Evolutionary conservation across 2,888 invertebrate species (phyloP).

Genomic region (Agapostemon virescens): DNA sequence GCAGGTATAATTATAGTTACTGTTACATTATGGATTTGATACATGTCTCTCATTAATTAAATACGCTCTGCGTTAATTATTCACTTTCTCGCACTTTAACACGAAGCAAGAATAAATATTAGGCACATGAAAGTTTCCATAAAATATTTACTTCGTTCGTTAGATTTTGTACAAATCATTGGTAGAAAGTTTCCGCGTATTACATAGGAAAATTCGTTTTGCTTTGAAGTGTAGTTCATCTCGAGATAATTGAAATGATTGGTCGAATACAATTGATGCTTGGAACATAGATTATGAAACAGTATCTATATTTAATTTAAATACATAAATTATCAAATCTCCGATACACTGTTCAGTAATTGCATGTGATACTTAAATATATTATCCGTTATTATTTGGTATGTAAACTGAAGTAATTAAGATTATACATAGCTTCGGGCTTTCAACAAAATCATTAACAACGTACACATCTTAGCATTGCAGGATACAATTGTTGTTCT

Average conservation of each 20-base stretch:
- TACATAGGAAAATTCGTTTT: not conserved
- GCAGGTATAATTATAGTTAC: constrained; percentile 42
- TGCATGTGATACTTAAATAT: constrained; percentile 32
- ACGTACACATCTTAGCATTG: not conserved
- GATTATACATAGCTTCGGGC: constrained; percentile 42
- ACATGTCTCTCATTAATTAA: not conserved
- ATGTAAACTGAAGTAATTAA: constrained; percentile 38
- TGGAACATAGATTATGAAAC: constrained; percentile 59
- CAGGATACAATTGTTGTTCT: constrained; percentile 15
- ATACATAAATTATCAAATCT: constrained; percentile 64
- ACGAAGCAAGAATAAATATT: not conserved
- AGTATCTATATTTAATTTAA: constrained; percentile 46
- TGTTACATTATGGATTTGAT: not conserved
- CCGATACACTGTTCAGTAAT: constrained; percentile 44
- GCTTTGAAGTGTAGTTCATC: not conserved
- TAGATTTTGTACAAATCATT: not conserved
- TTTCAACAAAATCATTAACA: constrained; percentile 38
- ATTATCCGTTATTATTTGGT: constrained; percentile 53
- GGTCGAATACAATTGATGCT: constrained; percentile 41
- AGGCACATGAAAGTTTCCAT: constrained; percentile 16
- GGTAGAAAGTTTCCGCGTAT: not conserved
- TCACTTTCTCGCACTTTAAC: not conserved
- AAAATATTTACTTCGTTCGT: constrained; percentile 39
- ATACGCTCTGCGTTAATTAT: not conserved
- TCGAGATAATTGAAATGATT: constrained; percentile 16